These are phyloP conservation scores for Thumatha senex DNA, from an alignment of 2,888 invertebrate species.

Conservation along the genomic window DNA sequence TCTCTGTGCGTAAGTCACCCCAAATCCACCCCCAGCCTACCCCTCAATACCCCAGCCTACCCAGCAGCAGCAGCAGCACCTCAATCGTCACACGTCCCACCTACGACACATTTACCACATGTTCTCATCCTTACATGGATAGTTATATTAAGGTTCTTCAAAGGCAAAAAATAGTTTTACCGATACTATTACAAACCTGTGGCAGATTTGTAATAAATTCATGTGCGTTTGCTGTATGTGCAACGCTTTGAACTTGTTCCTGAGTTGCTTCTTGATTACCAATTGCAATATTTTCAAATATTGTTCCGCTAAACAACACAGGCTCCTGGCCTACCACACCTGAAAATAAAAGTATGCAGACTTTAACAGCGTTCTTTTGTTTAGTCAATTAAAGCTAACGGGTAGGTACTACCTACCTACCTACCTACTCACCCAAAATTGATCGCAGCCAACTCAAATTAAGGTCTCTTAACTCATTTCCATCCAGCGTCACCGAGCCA, in stretches of 20 bases:
- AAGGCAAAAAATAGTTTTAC: too few species aligned
- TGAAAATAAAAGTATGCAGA: background rate
- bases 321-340: slow-evolving; percentile 95
- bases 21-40: too few species aligned
- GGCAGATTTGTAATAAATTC: slow-evolving; percentile 89
- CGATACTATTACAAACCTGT: slow-evolving; percentile 72
- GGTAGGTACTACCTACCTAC: background rate
- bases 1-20: too few species aligned
- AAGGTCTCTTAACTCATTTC: slow-evolving; percentile 85
- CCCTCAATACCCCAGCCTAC: too few species aligned
- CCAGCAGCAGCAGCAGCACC: too few species aligned
- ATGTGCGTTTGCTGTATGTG: slow-evolving; percentile 89
- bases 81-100: too few species aligned
- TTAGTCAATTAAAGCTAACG: too few species aligned
- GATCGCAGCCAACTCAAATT: slow-evolving; percentile 90
- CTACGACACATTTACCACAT: too few species aligned
- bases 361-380: background rate
- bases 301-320: slow-evolving; percentile 91
- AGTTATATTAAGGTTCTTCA: too few species aligned
- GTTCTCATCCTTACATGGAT: too few species aligned
- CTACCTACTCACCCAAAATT: slow-evolving; percentile 85
- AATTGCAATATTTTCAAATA: slow-evolving; percentile 87
- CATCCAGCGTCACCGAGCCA: slow-evolving; percentile 85
- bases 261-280: slow-evolving; percentile 87
- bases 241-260: slow-evolving; percentile 88